Conservation (phyloP, 1,140 invertebrate genomes). For the Ctenoplectra terminalis region DNA sequence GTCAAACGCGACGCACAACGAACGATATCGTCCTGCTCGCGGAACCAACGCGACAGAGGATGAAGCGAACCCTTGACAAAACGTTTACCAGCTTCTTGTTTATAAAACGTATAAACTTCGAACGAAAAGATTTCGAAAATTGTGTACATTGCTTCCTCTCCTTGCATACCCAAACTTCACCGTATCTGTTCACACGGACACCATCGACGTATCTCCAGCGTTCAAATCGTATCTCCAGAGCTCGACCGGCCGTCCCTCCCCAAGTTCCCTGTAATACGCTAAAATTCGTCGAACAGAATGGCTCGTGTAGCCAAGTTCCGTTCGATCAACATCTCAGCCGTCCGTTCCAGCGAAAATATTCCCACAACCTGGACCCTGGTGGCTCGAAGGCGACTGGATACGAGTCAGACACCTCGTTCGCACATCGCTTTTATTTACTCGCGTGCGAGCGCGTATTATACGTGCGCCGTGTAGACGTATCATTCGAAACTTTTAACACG, state of each 20-base stretch:
- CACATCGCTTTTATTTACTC: constrained; percentile 19
- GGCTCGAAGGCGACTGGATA: neutral
- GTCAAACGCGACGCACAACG: neutral
- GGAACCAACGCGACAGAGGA: neutral
- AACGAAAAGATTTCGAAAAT: neutral
- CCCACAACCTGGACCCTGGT: constrained; percentile 12
- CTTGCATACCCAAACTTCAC: neutral
- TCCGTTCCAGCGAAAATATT: constrained; percentile 13
- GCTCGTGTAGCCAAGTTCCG: constrained; percentile 1
- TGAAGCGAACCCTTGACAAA: neutral
- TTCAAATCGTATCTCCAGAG: too few relatives aligned
- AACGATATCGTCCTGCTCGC: neutral
- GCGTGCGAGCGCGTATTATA: constrained; percentile 41
- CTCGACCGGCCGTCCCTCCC: too few relatives aligned
- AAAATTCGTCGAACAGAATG: constrained; percentile 19
- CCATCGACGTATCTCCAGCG: too few relatives aligned
- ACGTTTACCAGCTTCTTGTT: neutral
- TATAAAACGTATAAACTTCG: neutral
- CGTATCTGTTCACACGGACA: too few relatives aligned
- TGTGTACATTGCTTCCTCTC: too few relatives aligned
- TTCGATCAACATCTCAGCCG: constrained; percentile 1
- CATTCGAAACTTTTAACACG: constrained; percentile 59
- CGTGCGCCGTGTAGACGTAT: constrained; percentile 48
- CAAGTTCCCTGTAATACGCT: neutral
- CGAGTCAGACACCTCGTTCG: constrained; percentile 20